Evolutionary conservation across 1,140 invertebrate species (phyloP), one percentile per base, ranked within the genome.

Genomic region (Sycophaga agraensis): DNA sequence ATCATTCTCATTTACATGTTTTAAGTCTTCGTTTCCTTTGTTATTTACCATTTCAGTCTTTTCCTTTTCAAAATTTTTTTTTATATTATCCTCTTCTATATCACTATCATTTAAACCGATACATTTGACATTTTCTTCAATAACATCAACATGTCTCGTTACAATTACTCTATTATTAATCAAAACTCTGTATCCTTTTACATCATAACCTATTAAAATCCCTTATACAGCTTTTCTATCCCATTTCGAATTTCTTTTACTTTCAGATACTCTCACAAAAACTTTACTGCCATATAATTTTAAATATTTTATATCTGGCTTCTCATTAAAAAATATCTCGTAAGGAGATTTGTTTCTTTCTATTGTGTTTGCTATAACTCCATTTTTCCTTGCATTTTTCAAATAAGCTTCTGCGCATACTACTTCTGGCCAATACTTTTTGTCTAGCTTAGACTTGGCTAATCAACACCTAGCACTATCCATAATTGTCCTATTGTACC

Each of bases 381-480:
- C 21, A 39, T 51, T 39, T 39, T 51, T 51, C 4, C 24, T 51
- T 37, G 31, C 21, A 39, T 51, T 39, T 39, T 51, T 51, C 6
- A 51, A 37, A 14, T 51, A 51, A 14, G 34, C 16, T 1, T 31
- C 49, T 1, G 49, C 19, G 2, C 14, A 9, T 39, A 74, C 59
- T 35, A 67, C 50, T 66, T 73, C 70, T 7, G 73, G 72, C 74
- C 72, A 78, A 72, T 62, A 77, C 42, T 57, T 72, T 67, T 51
- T 69, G 46, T 69, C 43, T 26, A 51, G 28, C 2, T 66, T 67
- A 12, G 69, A 65, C 59, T 75, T 67, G 11, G 19, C 12, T 51
- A 71, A 64, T 55, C 70, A 64, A 66, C 61, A 68, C 39, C 67
- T 35, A 2, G 64, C 54, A n/a, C 45, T 58, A 16, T 68, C 26